These are phyloP conservation scores for Columba janthina DNA, from an alignment of 2,113 vertebrate genomes.

Conservation along the genomic window DNA sequence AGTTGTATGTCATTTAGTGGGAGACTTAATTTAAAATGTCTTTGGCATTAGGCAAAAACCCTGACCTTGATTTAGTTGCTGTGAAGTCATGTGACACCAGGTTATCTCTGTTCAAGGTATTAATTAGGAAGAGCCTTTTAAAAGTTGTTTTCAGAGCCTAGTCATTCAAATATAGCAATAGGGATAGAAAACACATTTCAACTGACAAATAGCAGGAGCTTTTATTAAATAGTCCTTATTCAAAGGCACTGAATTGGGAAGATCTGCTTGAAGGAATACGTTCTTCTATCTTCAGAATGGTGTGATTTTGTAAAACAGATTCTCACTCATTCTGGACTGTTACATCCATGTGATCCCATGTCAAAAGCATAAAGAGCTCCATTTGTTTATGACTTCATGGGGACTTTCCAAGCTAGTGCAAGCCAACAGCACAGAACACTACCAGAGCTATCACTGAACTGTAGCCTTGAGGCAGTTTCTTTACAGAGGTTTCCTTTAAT, in stretches of 20 bases:
- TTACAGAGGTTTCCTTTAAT: conserved; percentile 3
- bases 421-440: background rate
- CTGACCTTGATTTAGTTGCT: background rate
- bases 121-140: conserved; percentile 14
- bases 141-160: background rate
- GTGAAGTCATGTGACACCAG: background rate
- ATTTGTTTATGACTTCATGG: conserved; percentile 28
- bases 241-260: conserved; percentile 28
- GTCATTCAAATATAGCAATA: background rate
- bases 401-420: conserved; percentile 3
- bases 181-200: conserved; percentile 46
- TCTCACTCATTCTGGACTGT: conserved; percentile 8
- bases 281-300: conserved; percentile 32
- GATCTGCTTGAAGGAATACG: conserved; percentile 29
- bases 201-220: conserved; percentile 16
- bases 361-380: conserved; percentile 24
- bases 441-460: background rate
- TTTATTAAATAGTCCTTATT: conserved; percentile 40
- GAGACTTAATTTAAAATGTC: background rate
- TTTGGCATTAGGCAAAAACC: background rate
- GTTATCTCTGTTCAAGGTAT: background rate
- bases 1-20: background rate
- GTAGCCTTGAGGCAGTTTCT: background rate
- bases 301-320: conserved; percentile 3
- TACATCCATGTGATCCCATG: background rate